A percentile compares a stretch with the other conserved stretches of the same genome.
Conservation (phyloP, 2,888 invertebrate genomes). For the Drosophila mimetica region DNA sequence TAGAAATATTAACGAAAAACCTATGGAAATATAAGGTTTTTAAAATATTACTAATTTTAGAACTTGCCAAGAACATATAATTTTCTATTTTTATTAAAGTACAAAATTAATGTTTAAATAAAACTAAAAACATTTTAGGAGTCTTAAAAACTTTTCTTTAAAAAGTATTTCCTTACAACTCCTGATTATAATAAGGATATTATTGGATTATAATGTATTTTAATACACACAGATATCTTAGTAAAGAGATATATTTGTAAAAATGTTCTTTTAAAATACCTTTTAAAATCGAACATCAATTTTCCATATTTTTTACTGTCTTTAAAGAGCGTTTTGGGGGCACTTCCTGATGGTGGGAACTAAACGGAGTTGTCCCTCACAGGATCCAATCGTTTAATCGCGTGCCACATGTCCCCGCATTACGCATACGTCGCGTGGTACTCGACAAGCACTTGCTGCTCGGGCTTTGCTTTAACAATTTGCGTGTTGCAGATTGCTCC, state of each 20-base stretch:
- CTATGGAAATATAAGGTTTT: no score
- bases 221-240: no score
- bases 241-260: background rate
- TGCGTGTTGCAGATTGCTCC: constrained; percentile 51
- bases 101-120: no score
- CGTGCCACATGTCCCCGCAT: constrained; percentile 44
- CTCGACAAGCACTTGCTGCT: constrained; percentile 39
- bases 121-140: no score
- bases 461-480: constrained; percentile 38
- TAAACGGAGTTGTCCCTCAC: background rate
- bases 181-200: no score
- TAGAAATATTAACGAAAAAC: no score
- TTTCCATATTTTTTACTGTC: background rate
- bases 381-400: constrained; percentile 30
- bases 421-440: constrained; percentile 56
- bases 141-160: no score
- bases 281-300: background rate
- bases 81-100: no score
- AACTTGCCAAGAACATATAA: no score
- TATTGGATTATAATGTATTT: no score
- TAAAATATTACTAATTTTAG: no score
- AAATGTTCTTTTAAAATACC: background rate
- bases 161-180: no score
- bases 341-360: background rate
- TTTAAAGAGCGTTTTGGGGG: background rate